Evolutionary conservation across 2,888 invertebrate species (phyloP).

Genomic region (Calameuta pallipes): DNA sequence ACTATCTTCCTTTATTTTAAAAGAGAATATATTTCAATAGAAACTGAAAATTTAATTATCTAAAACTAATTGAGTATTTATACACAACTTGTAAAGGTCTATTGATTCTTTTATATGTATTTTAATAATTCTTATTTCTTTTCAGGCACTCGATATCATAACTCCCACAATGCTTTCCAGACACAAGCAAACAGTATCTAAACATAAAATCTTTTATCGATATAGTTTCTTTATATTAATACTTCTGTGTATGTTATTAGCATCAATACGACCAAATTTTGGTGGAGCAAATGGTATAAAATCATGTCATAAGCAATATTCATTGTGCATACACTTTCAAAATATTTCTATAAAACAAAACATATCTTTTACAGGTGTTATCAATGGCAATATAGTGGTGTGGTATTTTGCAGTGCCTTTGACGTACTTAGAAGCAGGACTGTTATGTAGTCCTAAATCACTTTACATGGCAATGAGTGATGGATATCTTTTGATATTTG

Average conservation of each 20-base stretch:
- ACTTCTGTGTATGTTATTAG: conserved; percentile 57
- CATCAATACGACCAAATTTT: conserved; percentile 54
- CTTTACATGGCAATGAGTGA: conserved; percentile 48
- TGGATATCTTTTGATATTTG: conserved; percentile 53
- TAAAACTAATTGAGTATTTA: not conserved
- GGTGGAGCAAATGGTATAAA: conserved; percentile 54
- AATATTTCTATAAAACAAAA: not conserved
- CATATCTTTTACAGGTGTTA: conserved; percentile 42
- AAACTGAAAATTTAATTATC: not conserved
- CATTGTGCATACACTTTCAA: not conserved
- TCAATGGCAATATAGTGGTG: conserved; percentile 56
- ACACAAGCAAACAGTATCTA: not conserved
- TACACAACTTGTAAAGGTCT: not conserved
- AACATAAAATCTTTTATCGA: not conserved
- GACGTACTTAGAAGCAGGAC: conserved; percentile 60
- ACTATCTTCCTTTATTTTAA: not conserved
- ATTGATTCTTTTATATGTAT: not conserved
- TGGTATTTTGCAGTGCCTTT: conserved; percentile 60
- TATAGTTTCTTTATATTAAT: conserved; percentile 41
- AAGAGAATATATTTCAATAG: too few species aligned
- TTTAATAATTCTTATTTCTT: not conserved
- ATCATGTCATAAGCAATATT: not conserved
- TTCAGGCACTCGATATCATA: not conserved
- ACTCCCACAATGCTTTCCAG: not conserved
- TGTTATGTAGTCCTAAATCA: conserved; percentile 53